A percentile compares a stretch with the other conserved stretches of the same genome.
Conservation (phyloP, 2,888 invertebrate genomes). For the Aphelenchoides bicaudatus region DNA sequence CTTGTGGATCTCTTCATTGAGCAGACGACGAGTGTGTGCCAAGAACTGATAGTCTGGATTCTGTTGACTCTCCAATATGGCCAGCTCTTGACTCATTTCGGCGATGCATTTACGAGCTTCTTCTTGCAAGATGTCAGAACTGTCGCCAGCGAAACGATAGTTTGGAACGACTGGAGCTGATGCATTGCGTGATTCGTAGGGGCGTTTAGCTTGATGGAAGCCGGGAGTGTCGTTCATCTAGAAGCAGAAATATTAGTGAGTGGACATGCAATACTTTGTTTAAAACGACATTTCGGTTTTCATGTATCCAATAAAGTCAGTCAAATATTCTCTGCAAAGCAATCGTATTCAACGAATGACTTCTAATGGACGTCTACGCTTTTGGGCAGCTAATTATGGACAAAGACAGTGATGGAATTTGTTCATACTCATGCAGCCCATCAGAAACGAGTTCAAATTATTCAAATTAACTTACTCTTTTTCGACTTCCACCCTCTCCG, state of each 20-base stretch:
- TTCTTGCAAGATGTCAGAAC: neutral
- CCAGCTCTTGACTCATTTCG: conserved; percentile 17
- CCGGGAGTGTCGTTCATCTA: conserved; percentile 5
- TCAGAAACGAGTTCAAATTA: no score
- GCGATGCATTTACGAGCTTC: conserved; percentile 8
- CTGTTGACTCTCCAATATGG: neutral
- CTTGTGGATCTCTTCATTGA: conserved; percentile 19
- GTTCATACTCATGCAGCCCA: conserved; percentile 11
- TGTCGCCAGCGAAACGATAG: neutral
- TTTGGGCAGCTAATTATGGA: conserved; percentile 13
- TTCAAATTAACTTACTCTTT: neutral
- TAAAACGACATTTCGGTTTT: no score
- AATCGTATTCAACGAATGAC: neutral
- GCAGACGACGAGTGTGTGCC: conserved; percentile 12
- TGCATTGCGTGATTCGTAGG: no score
- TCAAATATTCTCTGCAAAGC: no score
- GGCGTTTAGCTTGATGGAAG: no score
- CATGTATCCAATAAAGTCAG: no score
- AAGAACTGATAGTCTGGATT: conserved; percentile 5
- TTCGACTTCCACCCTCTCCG: neutral
- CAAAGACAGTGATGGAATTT: neutral
- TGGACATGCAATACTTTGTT: no score
- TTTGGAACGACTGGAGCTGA: neutral
- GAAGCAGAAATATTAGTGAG: no score
- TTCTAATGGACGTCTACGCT: neutral